Conservation (phyloP, 2,113 vertebrate genomes). For the Puffinus mauretanicus region DNA sequence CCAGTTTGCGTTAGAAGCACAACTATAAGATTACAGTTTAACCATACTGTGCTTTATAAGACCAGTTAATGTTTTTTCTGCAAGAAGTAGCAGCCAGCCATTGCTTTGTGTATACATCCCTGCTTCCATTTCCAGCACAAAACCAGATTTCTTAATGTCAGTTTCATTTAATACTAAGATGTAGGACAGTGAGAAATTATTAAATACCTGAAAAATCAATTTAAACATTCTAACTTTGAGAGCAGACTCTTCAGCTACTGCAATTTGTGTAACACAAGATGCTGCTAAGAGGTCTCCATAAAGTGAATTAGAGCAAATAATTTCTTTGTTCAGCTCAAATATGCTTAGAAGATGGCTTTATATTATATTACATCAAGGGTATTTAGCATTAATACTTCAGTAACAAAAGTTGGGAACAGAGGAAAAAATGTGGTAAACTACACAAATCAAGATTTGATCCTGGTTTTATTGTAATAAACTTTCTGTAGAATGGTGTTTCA, state of each 20-base stretch:
- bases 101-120: not conserved
- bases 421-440: not conserved
- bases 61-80: not conserved
- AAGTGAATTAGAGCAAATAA: constrained; percentile 23
- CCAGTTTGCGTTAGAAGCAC: not conserved
- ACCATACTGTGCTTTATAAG: accelerated
- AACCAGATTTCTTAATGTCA: not conserved
- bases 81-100: not conserved
- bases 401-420: not conserved
- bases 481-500: not conserved
- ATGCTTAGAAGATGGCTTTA: not conserved
- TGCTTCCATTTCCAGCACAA: not conserved
- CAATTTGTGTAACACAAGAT: not conserved
- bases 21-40: not conserved
- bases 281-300: not conserved
- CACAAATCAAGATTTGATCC: not conserved
- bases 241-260: not conserved
- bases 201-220: constrained; percentile 10
- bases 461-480: not conserved
- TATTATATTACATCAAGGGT: not conserved
- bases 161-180: not conserved
- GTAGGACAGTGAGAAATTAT: not conserved
- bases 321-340: constrained; percentile 10
- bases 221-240: not conserved
- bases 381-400: not conserved